Base-by-base conservation (phyloP, 2,797 vertebrate genomes). In the Pristis pectinata region DNA sequence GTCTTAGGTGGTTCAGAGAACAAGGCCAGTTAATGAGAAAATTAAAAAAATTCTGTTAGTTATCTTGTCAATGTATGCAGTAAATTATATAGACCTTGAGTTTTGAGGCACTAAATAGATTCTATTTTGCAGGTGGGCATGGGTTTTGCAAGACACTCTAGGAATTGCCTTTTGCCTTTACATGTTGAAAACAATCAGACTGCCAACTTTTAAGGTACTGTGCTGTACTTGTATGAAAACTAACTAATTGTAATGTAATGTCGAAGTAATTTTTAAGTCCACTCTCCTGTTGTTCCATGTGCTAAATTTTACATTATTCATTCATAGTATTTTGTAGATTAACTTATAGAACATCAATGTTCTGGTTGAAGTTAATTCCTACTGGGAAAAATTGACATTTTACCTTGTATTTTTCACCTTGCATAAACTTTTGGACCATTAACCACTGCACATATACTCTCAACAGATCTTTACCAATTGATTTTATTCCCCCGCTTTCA, bases 101-200 rank as follows among this genome's bases (percentile, higher is more conserved):
- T 37, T 44, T 53, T 94, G 72, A 64, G 53, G 59, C 72, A 94
- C 79, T 94, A 79, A 94, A 72, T 34, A 27, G 44, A 49, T 95
- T 85, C 94, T 94, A 92, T 95, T 94, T 94, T 96, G 44, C 95
- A 99, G 99, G 96, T 99, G 99, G 99, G 99, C 98, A 72, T 99
- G 99, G 99, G 96, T 98, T 95, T 97, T 99, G 30, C 99, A 99
- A 96, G 99, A 99, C 5, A 95, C 98, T 41, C 97, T 99, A 97
- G 99, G 99, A 85, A 98, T 99, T 0, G 98, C 98, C 95, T 99
- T 99, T 97, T 99, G 98, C 95, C 98, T 99, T 94, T 99, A 99
- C 96, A 98, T 98, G 98, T 97, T 99, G 95, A 99, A 98, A 97
- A 99, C 98, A 67, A 98, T 99, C 96, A 97, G 98, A 92, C 97